Evolutionary conservation across 2,888 invertebrate genomes (phyloP).

Genomic region (Kryphioiulus occultus): DNA sequence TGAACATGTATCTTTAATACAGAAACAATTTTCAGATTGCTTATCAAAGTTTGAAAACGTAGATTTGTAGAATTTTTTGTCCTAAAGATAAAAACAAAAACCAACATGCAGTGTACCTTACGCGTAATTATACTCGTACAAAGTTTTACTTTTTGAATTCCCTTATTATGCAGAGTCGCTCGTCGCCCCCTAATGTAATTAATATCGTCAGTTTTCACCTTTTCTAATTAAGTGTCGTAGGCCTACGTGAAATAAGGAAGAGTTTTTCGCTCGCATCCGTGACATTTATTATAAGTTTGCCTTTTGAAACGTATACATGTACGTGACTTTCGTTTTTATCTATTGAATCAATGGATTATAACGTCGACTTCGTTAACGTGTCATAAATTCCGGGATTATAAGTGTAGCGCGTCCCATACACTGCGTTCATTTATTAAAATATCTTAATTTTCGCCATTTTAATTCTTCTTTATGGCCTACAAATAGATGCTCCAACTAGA

Average conservation of each 20-base stretch:
- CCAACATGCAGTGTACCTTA: too few species aligned
- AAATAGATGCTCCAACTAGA: conserved; percentile 17
- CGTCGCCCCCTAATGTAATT: too few species aligned
- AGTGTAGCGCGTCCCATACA: not conserved
- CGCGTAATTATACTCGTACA: too few species aligned
- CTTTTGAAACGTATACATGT: not conserved
- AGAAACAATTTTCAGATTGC: too few species aligned
- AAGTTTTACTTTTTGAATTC: too few species aligned
- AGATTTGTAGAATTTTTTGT: too few species aligned
- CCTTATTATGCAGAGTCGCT: too few species aligned
- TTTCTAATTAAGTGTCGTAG: not conserved
- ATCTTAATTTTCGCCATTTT: conserved; percentile 29
- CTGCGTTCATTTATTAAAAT: conserved; percentile 2
- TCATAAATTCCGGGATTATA: not conserved
- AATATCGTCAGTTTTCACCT: not conserved
- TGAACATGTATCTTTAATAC: too few species aligned
- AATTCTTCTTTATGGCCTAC: conserved; percentile 39
- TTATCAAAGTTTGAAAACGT: too few species aligned
- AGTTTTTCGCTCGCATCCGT: not conserved
- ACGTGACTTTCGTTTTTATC: not conserved
- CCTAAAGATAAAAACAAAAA: too few species aligned
- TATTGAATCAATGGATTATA: not conserved
- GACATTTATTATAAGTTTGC: too few species aligned
- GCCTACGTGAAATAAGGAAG: not conserved
- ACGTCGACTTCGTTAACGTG: not conserved